Evolutionary conservation across 2,888 invertebrate genomes (phyloP), one percentile per base, ranked within the genome.

Genomic region (Malthinus flaveolus): DNA sequence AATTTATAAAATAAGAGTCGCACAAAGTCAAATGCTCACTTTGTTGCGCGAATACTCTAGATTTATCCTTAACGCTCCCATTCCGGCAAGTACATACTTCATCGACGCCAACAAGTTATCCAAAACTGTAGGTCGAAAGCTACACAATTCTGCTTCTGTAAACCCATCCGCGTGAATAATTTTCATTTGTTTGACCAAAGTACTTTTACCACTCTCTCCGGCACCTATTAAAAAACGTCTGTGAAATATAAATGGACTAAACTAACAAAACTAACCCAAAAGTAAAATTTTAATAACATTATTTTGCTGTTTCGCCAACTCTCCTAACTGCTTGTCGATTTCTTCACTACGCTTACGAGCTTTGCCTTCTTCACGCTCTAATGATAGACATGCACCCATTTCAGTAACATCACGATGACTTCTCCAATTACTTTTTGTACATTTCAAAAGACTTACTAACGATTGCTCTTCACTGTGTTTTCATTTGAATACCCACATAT

Each of bases 131-230:
- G 86, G 85, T 67, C 86, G 80, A 70, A 85, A 87, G 56, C 84
- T 84, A 53, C 81, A 80, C 23, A 86, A 74, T 73, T 87, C 87
- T 15, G 84, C 80, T 51, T 76, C 75, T 3, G 85, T 84, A 71
- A 86, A 87, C 9, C 86, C 86, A 75, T 86, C 85, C 53, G 84
- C 84, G 71, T 87, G 86, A 56, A 87, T 87, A 52, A 87, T 87
- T 74, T 86, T 87, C 86, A 87, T 87, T 77, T 87, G 87, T 71
- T 86, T 87, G 4, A 87, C 86, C 61, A 87, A 73, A 12, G 87
- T 87, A 71, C 86, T 86, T 77, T 87, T 87, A 3, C 86, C 86
- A 76, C 86, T 86, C 73, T 87, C 87, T 7, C 86, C 86, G 59
- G 87, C 85, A 53, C 87, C 87, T 84, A 62, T 42, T 69, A 63